Evolutionary conservation across 2,888 invertebrate genomes (phyloP).

Genomic region (Yponomeuta malinellus): DNA sequence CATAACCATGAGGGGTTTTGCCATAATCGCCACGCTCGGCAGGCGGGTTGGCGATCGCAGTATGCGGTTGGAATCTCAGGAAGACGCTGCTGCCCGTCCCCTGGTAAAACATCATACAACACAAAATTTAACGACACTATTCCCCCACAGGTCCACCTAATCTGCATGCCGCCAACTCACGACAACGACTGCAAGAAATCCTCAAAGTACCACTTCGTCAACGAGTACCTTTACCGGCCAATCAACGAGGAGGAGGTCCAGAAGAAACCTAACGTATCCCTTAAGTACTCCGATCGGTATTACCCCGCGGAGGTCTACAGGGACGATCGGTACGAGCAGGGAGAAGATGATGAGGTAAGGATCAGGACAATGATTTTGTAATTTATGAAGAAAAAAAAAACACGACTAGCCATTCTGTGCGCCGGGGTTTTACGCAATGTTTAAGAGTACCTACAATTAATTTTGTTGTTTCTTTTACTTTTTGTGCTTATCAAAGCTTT

Average conservation of each 20-base stretch:
- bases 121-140: neutral
- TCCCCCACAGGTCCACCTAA: conserved; percentile 87
- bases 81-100: no score
- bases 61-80: no score
- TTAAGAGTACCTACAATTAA: no score
- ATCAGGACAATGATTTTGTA: neutral
- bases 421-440: no score
- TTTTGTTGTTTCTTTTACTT: no score
- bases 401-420: no score
- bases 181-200: conserved; percentile 94
- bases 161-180: conserved; percentile 93
- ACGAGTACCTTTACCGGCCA: conserved; percentile 93
- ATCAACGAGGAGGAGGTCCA: conserved; percentile 89
- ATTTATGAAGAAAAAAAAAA: no score
- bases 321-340: conserved; percentile 72
- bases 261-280: conserved; percentile 85
- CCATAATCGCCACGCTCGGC: no score
- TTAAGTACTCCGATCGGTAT: conserved; percentile 88
- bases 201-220: conserved; percentile 92
- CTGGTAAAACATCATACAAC: neutral
- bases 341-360: conserved; percentile 61
- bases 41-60: no score
- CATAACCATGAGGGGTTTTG: no score
- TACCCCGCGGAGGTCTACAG: conserved; percentile 88
- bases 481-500: no score